Percentiles rank a stretch among this genome's conserved stretches.
Conservation (phyloP, 2,797 vertebrate genomes). For the Chanos chanos region DNA sequence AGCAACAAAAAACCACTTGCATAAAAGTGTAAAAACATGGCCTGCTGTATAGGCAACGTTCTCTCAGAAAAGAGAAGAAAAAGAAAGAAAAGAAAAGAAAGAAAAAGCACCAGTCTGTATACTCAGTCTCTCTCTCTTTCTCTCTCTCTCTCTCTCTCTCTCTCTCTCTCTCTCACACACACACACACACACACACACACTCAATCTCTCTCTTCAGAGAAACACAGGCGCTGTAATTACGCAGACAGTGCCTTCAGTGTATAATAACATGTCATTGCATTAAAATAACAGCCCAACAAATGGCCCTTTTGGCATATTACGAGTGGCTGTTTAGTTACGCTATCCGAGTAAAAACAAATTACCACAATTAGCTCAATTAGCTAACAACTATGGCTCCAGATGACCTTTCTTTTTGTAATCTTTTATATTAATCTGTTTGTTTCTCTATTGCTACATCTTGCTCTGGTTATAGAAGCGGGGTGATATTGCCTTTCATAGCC, state of each 20-base stretch:
- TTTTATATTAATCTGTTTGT: constrained; percentile 19
- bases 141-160: too few species aligned
- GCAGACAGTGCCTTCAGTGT: constrained; percentile 10
- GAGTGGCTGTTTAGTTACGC: not conserved
- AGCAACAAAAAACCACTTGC: not conserved
- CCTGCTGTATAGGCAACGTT: not conserved
- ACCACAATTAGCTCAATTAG: constrained; percentile 31
- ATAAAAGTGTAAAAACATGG: not conserved
- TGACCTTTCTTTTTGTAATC: constrained; percentile 36
- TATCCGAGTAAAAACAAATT: constrained; percentile 37
- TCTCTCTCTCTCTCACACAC: not conserved
- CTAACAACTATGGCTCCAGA: constrained; percentile 33
- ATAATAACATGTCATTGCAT: constrained; percentile 24
- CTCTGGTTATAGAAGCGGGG: constrained; percentile 5
- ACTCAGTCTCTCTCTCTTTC: too few species aligned
- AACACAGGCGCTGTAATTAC: not conserved
- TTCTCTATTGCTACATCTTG: constrained; percentile 26
- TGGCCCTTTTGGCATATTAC: constrained; percentile 16
- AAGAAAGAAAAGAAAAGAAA: too few species aligned
- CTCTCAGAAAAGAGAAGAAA: too few species aligned
- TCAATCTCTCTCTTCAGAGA: not conserved
- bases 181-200: not conserved
- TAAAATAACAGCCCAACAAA: constrained; percentile 13
- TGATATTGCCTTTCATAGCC: too few species aligned
- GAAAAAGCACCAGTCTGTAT: too few species aligned